These are phyloP conservation scores for Steatornis caripensis DNA, from an alignment of 2,113 vertebrate genomes.

Conservation along the genomic window DNA sequence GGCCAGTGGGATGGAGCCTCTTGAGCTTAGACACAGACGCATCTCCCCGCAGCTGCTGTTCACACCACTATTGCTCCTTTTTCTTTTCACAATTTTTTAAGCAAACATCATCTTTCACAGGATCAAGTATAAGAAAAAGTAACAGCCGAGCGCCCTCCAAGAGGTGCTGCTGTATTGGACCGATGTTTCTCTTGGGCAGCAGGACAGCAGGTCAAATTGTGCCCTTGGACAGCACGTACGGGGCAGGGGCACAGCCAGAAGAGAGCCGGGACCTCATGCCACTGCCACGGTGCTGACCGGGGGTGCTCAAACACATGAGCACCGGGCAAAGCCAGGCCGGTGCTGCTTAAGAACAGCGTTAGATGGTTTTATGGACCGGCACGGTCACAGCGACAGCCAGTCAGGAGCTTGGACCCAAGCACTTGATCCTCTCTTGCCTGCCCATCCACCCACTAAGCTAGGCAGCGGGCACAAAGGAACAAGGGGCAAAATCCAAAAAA, in stretches of 20 bases:
- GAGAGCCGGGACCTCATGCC: neutral
- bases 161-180: neutral
- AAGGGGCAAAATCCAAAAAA: neutral
- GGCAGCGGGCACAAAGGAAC: neutral
- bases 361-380: neutral
- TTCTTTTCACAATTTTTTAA: neutral
- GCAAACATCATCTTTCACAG: neutral
- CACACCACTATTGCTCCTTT: neutral
- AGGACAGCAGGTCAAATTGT: neutral
- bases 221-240: neutral
- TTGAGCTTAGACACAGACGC: neutral
- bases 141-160: neutral
- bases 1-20: neutral
- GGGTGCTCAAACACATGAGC: no score
- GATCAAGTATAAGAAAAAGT: neutral
- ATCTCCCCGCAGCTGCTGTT: neutral
- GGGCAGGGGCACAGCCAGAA: neutral
- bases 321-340: neutral
- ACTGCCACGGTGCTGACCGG: neutral
- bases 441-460: neutral
- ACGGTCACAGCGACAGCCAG: neutral
- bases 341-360: neutral
- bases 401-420: fast-evolving
- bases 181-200: neutral
- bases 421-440: neutral